These are phyloP conservation scores for Leptopterna dolabrata DNA, from an alignment of 2,888 invertebrate species.

Conservation along the genomic window DNA sequence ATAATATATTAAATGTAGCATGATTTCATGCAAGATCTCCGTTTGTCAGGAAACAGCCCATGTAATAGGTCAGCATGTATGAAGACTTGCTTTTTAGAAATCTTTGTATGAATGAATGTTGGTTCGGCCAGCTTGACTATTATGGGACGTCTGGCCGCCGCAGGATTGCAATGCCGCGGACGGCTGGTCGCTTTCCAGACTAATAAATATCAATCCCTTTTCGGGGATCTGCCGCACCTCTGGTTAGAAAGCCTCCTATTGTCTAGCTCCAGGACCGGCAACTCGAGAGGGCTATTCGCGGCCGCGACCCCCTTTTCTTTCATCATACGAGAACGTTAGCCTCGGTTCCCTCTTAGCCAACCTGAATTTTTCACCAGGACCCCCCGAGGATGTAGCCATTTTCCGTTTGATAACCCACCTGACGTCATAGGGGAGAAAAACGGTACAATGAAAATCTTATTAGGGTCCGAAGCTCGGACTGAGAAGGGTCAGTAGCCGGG, in stretches of 20 bases:
- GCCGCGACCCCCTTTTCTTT: not conserved
- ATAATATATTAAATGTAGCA: too few relatives aligned
- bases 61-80: too few relatives aligned
- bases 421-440: slow-evolving; percentile 3
- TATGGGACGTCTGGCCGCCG: not conserved
- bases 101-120: too few relatives aligned
- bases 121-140: not conserved
- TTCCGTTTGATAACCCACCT: not conserved
- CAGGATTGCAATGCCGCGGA: not conserved
- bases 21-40: too few relatives aligned
- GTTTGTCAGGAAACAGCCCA: too few relatives aligned
- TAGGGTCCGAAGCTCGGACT: not conserved
- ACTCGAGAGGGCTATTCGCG: not conserved
- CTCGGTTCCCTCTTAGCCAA: not conserved
- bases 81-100: too few relatives aligned
- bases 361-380: not conserved
- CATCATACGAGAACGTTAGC: not conserved
- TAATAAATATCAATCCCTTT: slow-evolving; percentile 36
- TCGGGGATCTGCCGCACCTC: not conserved
- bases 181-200: slow-evolving; percentile 20
- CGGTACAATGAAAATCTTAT: slow-evolving; percentile 3
- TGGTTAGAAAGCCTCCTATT: slow-evolving; percentile 12
- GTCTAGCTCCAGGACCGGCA: not conserved
- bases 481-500: not conserved
- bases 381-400: not conserved